Base-by-base conservation (phyloP, 2,888 invertebrate species). In the Slavum lentiscoides region DNA sequence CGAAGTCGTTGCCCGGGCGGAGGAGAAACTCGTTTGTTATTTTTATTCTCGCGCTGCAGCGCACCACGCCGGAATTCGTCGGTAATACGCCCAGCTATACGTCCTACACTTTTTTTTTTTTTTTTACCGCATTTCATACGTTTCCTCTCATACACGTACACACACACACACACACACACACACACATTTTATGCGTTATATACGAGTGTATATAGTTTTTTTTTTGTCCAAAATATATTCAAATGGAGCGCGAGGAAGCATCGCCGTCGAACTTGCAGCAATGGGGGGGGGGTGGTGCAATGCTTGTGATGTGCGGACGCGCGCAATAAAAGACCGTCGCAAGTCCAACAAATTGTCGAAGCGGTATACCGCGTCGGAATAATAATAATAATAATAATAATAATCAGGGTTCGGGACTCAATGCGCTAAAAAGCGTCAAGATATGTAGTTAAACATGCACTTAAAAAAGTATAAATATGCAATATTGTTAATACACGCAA, bases 341-440 rank as follows among this genome's bases (percentile, higher is more conserved):
- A n/a, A n/a, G n/a, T n/a, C 43, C 75, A 58, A 75, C 66, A 67
- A 75, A 75, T 75, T 75, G n/a, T n/a, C n/a, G n/a, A n/a, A n/a
- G n/a, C n/a, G n/a, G n/a, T n/a, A n/a, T n/a, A n/a, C n/a, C n/a
- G n/a, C n/a, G n/a, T n/a, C n/a, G n/a, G n/a, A n/a, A n/a, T n/a
- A n/a, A n/a, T n/a, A n/a, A n/a, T n/a, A n/a, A n/a, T n/a, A n/a
- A n/a, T n/a, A n/a, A n/a, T n/a, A n/a, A n/a, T n/a, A n/a, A n/a
- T n/a, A n/a, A n/a, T n/a, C n/a, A n/a, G n/a, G n/a, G n/a, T n/a
- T n/a, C n/a, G n/a, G n/a, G n/a, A n/a, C n/a, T n/a, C n/a, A n/a
- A n/a, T n/a, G n/a, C n/a, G n/a, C n/a, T n/a, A n/a, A n/a, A n/a
- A n/a, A n/a, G n/a, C n/a, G n/a, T n/a, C n/a, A n/a, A n/a, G n/a